Conservation (phyloP, 2,113 vertebrate species). For the Canis aureus region DNA sequence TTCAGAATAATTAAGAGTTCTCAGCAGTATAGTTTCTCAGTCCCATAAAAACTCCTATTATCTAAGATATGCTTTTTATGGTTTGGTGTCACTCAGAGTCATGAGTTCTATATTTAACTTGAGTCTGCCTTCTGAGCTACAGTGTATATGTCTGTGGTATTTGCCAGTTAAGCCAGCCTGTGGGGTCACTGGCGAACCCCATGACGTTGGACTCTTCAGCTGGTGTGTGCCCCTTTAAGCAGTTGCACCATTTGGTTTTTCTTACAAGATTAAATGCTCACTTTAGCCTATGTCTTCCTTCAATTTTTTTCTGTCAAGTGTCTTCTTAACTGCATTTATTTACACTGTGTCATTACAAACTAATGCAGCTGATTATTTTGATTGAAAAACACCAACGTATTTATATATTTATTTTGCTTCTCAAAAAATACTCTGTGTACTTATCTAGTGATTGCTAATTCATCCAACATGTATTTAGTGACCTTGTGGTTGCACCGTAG, state of each 20-base stretch:
- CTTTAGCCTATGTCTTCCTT: conserved; percentile 18
- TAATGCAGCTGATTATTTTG: background rate
- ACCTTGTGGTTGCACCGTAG: background rate
- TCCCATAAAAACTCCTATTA: background rate
- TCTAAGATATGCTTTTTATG: background rate
- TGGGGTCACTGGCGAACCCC: background rate
- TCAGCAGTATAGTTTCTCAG: background rate
- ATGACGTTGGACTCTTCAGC: background rate
- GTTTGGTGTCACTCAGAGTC: background rate
- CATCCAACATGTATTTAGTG: background rate
- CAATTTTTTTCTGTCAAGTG: background rate
- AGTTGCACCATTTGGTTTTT: background rate
- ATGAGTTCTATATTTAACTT: background rate
- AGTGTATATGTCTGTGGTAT: background rate
- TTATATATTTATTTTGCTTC: conserved; percentile 13
- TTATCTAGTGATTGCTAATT: background rate
- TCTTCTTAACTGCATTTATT: conserved; percentile 6
- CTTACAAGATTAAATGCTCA: background rate
- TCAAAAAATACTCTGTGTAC: background rate
- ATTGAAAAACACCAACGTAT: background rate
- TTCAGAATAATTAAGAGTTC: background rate
- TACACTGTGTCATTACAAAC: background rate
- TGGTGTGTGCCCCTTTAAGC: background rate
- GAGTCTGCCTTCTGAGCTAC: background rate
- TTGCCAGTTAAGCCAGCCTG: background rate